These are phyloP conservation scores for Palythoa heliodiscus DNA, from an alignment of 92 coral and sea anemone species.

Conservation along the genomic window DNA sequence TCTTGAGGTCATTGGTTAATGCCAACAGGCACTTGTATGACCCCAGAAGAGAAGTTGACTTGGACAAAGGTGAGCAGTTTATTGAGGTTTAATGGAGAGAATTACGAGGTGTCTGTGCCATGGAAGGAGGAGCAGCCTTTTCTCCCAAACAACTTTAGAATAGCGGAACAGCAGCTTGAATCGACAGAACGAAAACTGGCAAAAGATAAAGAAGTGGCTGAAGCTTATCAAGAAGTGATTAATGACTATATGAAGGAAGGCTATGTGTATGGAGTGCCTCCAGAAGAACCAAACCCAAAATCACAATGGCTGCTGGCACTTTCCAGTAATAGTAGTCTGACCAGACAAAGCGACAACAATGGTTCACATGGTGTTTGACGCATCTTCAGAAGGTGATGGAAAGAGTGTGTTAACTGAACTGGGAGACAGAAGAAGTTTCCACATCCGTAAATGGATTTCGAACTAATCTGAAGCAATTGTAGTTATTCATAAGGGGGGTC, in stretches of 20 bases:
- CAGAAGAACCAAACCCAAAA: conserved; percentile 49
- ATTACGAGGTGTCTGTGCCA: not conserved
- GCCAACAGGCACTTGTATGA: conserved; percentile 38
- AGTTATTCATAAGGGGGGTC: too few species aligned
- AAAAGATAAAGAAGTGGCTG: conserved; percentile 45
- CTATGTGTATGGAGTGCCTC: conserved; percentile 47
- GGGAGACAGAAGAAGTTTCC: conserved; percentile 23
- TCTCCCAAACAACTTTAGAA: not conserved
- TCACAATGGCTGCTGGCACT: too few species aligned
- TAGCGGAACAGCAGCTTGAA: conserved; percentile 43
- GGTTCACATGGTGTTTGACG: too few species aligned
- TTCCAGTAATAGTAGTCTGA: too few species aligned
- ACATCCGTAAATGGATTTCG: not conserved
- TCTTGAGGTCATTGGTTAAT: conserved; percentile 59
- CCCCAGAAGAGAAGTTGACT: not conserved
- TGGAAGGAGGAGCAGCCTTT: not conserved
- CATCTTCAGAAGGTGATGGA: too few species aligned
- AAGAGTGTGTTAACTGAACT: too few species aligned
- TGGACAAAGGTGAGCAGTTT: not conserved
- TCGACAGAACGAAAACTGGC: conserved; percentile 34
- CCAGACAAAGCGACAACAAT: too few species aligned
- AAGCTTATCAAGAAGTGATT: not conserved
- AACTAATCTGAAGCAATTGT: conserved; percentile 43
- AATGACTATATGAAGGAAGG: conserved; percentile 61
- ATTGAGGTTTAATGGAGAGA: not conserved